Evolutionary conservation across 1,140 invertebrate genomes (phyloP), one percentile per base, ranked within the genome.

Genomic region (Danaus plexippus): DNA sequence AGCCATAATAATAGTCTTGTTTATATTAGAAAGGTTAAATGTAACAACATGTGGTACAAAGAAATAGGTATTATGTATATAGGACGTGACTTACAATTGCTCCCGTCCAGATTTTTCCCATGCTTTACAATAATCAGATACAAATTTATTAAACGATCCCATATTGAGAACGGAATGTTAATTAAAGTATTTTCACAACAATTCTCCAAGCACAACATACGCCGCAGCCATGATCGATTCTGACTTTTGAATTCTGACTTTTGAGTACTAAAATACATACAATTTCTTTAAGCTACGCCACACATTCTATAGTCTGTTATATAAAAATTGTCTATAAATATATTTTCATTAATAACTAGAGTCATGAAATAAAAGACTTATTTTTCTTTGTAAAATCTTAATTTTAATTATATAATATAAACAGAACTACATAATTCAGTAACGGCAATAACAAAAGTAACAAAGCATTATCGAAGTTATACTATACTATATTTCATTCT

Each of bases 71-170:
- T 56, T 59, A 48, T 53, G 51, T 61, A 61, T 54, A 45, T 8
- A 53, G 50, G 42, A 44, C 60, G 59, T 58, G 57, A 73, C 86
- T 83, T 71, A 88, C 86, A 81, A 85, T 65, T 79, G 75, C 48
- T 82, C 77, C 69, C 75, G 76, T 63, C 86, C 86, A 47, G 84
- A 80, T 75, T 86, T 88, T 58, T 88, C 86, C 86, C 86, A 88
- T 12, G 64, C 71, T 69, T 86, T 84, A 71, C 86, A 88, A 67
- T 82, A 85, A 52, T 88, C 84, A 46, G 82, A 74, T 45, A 85
- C 71, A 75, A 84, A 84, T 67, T 83, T 87, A 46, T 67, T 61
- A 66, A 69, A 74, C 3, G 78, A 74, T 62, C 69, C 75, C 84
- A 87, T 86, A 43, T 52, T 78, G 50, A 58, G 52, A 64, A 60